Evolutionary conservation across 2,797 vertebrate species (phyloP).

Genomic region (Pseudotriccus pelzelni): DNA sequence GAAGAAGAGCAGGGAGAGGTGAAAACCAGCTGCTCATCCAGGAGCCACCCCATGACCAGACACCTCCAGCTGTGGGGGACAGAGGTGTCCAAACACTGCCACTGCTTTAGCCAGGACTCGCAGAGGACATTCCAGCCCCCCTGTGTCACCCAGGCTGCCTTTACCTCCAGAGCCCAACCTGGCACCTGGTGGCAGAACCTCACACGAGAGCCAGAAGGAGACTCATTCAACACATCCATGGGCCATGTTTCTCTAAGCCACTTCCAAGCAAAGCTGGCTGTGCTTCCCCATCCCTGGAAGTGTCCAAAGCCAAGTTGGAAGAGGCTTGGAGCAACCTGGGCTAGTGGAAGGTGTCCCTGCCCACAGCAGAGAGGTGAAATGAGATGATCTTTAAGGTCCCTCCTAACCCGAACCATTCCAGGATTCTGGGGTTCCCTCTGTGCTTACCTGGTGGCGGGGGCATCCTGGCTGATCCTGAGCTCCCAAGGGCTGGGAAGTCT

Average conservation of each 20-base stretch:
- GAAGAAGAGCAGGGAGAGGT: background rate
- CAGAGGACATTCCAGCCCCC: background rate
- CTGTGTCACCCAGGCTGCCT: background rate
- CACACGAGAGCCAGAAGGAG: fast-evolving
- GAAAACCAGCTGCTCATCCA: background rate
- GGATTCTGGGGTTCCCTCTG: fast-evolving
- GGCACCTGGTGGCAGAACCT: background rate
- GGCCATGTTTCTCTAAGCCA: background rate
- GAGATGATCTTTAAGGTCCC: background rate
- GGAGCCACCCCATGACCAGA: background rate
- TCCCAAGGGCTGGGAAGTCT: conserved; percentile 91
- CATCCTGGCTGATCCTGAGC: conserved; percentile 80
- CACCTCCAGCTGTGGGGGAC: background rate
- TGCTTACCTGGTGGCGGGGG: conserved; percentile 93
- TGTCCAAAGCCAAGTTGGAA: background rate
- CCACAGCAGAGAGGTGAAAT: fast-evolving
- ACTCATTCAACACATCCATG: fast-evolving
- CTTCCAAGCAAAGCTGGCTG: background rate
- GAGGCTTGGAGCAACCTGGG: background rate
- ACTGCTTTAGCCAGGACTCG: background rate
- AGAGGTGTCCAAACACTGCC: background rate
- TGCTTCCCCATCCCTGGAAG: background rate
- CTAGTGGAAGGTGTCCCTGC: no score
- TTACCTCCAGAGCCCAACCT: background rate
- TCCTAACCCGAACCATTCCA: background rate